These are phyloP conservation scores for Tachycineta bicolor DNA, from an alignment of 2,113 vertebrate species.

Conservation along the genomic window DNA sequence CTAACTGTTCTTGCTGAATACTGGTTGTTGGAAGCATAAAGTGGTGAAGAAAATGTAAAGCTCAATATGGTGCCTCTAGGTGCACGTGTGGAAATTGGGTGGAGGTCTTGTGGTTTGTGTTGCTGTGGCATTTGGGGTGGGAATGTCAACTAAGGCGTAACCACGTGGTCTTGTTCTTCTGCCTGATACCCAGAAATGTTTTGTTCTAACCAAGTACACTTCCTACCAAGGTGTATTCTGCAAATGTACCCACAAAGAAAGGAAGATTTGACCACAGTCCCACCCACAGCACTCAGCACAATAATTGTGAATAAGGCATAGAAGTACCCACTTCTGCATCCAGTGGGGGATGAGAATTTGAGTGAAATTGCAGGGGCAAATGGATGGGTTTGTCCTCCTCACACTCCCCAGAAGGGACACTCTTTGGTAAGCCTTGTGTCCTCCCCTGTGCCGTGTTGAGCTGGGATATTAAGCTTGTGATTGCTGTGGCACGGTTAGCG, in stretches of 20 bases:
- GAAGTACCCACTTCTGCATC: neutral
- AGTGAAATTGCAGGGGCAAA: neutral
- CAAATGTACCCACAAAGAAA: neutral
- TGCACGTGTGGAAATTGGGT: neutral
- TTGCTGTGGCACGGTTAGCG: neutral
- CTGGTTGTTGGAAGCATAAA: neutral
- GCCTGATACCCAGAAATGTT: neutral
- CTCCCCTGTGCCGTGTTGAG: neutral
- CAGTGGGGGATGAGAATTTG: neutral
- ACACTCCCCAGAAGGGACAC: neutral
- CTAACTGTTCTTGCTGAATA: neutral
- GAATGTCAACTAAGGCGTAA: fast-evolving
- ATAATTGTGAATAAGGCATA: neutral
- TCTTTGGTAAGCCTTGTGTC: neutral
- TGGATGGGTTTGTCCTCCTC: fast-evolving
- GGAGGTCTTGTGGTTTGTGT: neutral
- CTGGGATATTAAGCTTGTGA: neutral
- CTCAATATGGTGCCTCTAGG: neutral
- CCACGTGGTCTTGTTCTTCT: neutral
- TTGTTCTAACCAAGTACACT: neutral
- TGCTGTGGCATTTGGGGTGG: neutral
- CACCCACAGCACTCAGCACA: neutral
- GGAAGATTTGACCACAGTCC: neutral
- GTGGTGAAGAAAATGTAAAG: neutral
- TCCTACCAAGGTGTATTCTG: neutral